Evolutionary conservation across 2,113 vertebrate species (phyloP), one percentile per base, ranked within the genome.

Genomic region (Romanogobio albipinnatus): DNA sequence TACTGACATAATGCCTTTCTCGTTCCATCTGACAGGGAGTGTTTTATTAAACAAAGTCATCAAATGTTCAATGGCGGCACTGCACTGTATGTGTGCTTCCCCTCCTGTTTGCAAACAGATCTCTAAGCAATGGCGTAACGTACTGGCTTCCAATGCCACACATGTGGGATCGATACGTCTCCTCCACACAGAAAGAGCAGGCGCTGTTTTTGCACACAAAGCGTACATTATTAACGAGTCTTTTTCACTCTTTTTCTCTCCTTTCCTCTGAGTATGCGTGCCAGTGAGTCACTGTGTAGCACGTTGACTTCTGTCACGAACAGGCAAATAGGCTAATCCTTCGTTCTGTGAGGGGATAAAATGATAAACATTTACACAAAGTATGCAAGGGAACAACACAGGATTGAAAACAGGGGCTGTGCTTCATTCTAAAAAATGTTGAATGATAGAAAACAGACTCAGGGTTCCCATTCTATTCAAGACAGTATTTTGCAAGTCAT

Each of bases 361-460:
- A 66, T 33, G 56, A 26, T 86, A 82, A 82, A 89, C 84, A 89
- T 81, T 84, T 77, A 82, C 39, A n/a, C 49, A 45, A 39, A n/a
- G 19, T 73, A 82, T 71, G 17, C 17, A 13, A 73, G 64, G 0
- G 36, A 83, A 62, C 53, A 74, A 39, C 9, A 1, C 45, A 43
- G 61, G 29, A 83, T 22, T 62, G 61, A 84, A 81, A 70, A 51
- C 70, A 36, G 13, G 33, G 59, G 39, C 43, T 36, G 53, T 39
- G 83, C 73, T 82, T 78, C 33, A 75, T 64, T 56, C 8, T 22
- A 49, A 64, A 43, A 76, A 45, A 71, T 10, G 64, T 3, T 51
- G 22, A 43, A n/a, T 53, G 59, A 84, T 76, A 64, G 10, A 51
- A 86, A 84, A 86, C 82, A 88, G 76, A 76, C 26, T 47, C n/a